Evolutionary conservation across 37 sponge, comb jelly and placozoan genomes (phyloP).

Genomic region (Spongilla lacustris): DNA sequence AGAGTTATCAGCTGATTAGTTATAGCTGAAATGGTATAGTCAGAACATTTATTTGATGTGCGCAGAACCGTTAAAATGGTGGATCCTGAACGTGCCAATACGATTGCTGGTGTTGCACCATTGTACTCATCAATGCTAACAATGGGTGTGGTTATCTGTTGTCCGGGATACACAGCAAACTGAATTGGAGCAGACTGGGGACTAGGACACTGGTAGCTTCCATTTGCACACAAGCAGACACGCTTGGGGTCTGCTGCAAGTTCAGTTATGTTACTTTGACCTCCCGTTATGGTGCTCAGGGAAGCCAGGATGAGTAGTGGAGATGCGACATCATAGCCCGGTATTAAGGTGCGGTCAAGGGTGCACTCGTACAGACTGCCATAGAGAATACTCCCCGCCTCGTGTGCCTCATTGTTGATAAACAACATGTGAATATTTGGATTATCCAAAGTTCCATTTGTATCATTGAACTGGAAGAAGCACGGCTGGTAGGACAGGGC

Average conservation of each 20-base stretch:
- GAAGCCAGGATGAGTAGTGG: neutral
- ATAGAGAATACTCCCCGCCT: neutral
- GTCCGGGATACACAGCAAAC: neutral
- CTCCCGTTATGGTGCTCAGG: neutral
- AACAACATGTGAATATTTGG: neutral
- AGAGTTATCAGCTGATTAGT: neutral
- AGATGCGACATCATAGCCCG: neutral
- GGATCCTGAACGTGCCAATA: neutral
- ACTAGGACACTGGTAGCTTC: neutral
- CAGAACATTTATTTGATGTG: neutral
- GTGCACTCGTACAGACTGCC: neutral
- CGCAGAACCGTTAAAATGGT: neutral
- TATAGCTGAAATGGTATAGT: neutral
- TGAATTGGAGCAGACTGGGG: neutral
- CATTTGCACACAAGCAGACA: neutral
- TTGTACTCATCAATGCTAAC: neutral
- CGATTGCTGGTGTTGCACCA: neutral
- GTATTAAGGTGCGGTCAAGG: neutral
- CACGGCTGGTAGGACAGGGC: neutral
- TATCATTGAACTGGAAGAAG: neutral
- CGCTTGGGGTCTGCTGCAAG: neutral
- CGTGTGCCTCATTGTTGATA: neutral
- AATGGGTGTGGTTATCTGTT: neutral
- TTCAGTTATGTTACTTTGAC: neutral
- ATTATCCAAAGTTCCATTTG: neutral